Percentiles rank a stretch among this genome's conserved stretches.
Conservation (phyloP, 2,113 vertebrate genomes). For the Hippocampus comes region DNA sequence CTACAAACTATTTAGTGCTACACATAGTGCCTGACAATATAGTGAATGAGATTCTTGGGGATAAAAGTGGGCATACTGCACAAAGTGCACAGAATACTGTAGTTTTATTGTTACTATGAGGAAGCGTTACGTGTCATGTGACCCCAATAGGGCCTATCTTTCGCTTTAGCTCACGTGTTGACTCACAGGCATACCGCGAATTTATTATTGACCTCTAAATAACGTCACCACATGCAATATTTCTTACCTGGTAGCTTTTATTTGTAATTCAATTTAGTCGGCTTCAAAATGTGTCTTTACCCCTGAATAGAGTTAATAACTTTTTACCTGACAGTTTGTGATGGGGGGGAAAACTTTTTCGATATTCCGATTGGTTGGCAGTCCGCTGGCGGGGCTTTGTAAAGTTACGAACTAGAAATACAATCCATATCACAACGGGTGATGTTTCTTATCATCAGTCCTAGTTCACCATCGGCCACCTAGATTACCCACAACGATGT, state of each 20-base stretch:
- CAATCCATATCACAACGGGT: background rate
- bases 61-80: too few relatives aligned
- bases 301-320: too few relatives aligned
- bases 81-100: too few relatives aligned
- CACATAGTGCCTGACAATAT: too few relatives aligned
- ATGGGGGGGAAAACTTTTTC: background rate
- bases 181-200: background rate
- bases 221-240: background rate
- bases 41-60: too few relatives aligned
- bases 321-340: background rate
- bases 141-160: too few relatives aligned
- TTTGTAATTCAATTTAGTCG: background rate
- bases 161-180: background rate
- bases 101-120: background rate
- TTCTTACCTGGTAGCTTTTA: background rate
- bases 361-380: constrained; percentile 36
- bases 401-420: constrained; percentile 19
- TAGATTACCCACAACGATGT: background rate
- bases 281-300: too few relatives aligned
- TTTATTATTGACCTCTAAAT: background rate
- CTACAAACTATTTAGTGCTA: too few relatives aligned
- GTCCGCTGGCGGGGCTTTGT: constrained; percentile 52
- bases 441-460: background rate
- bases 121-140: background rate
- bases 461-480: background rate